Base-by-base conservation (phyloP, 2,797 vertebrate species). In the Chelon labrosus region DNA sequence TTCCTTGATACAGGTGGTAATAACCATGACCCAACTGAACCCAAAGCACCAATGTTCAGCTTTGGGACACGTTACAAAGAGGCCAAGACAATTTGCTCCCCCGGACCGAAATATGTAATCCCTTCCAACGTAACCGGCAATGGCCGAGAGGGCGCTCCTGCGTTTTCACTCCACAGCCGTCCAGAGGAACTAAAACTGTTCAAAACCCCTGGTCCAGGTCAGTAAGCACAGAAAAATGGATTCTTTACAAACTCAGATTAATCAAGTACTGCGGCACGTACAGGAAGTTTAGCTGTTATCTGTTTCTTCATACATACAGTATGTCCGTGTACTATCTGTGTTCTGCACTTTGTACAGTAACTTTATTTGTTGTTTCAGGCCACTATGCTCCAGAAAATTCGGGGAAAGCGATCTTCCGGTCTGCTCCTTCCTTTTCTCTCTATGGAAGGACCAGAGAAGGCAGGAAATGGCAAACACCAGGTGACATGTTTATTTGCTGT, bases 141-240 rank as follows among this genome's bases (percentile, higher is more conserved):
- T 8, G 97, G 97, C 39, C 74, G 11, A 1, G 91, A 89, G 0
- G 87, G 94, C 27, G 74, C 77, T 3, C 96, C 96, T 0, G 94
- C 95, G 0, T 98, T 90, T 86, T 96, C 96, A 27, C 86, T 98
- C 50, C 79, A 92, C 2, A 75, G 96, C 10, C 95, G 96, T 9
- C 85, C 89, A 22, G 94, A 80, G 13, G 93, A 94, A 0, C 52
- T 71, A 0, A 14, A 25, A 3, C 38, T 72, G 3, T 91, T 93
- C 79, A 70, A 59, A 62, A 92, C 91, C 0, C 97, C 97, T 0
- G 97, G 96, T 75, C 97, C 97, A 77, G 97, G 97, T 97, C 80
- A 90, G 75, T 19, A 52, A 58, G 27, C 1, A 58, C 20, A 27
- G 47, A 38, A 35, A 38, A 31, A 56, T 0, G 12, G 41, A 66